These are phyloP conservation scores for Threskiornis aethiopicus DNA, from an alignment of 2,797 vertebrate species.

Conservation along the genomic window DNA sequence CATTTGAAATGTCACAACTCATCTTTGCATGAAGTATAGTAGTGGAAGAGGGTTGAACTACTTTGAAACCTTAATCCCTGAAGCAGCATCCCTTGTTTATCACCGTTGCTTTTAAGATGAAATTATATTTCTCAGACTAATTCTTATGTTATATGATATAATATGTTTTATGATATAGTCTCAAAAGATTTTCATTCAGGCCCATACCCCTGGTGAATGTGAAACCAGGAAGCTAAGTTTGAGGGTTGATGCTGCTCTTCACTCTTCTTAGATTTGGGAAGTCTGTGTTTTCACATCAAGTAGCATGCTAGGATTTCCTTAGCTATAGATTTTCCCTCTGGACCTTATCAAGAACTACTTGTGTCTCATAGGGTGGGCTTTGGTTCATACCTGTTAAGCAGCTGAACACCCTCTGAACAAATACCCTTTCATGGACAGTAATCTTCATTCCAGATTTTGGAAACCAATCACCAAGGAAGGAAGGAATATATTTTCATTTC, in stretches of 20 bases:
- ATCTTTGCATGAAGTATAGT: background rate
- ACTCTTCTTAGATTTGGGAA: background rate
- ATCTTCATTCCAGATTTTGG: background rate
- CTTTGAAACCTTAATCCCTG: background rate
- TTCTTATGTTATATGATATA: background rate
- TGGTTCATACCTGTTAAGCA: background rate
- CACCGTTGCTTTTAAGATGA: background rate
- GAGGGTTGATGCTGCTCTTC: background rate
- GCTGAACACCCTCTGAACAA: background rate
- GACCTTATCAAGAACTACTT: background rate
- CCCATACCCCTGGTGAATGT: background rate
- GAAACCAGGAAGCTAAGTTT: background rate
- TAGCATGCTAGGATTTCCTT: background rate
- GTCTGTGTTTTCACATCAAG: background rate
- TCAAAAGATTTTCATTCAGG: background rate
- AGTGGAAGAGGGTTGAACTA: background rate
- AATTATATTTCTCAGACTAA: background rate
- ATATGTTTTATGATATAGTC: background rate
- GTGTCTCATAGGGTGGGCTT: background rate
- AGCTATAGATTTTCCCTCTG: background rate
- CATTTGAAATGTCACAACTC: background rate
- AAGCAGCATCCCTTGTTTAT: background rate
- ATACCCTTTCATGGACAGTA: background rate
- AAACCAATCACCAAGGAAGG: background rate
- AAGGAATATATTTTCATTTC: constrained; percentile 1